Conservation (phyloP, 2,888 invertebrate species). For the Hydropsyche betteni region DNA sequence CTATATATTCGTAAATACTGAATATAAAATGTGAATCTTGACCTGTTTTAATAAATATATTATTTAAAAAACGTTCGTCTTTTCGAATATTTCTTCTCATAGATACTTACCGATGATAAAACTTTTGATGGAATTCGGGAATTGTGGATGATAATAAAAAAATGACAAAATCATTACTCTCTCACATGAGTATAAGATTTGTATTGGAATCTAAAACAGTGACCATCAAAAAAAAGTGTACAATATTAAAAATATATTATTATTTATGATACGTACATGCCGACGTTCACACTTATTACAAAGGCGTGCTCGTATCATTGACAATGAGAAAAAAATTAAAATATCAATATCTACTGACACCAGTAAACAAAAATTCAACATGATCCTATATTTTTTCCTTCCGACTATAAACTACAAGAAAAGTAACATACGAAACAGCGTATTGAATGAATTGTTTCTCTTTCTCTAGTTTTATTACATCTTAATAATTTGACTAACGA, state of each 20-base stretch:
- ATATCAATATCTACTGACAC: too few relatives aligned
- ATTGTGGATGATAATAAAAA: conserved; percentile 1
- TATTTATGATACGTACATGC: conserved; percentile 1
- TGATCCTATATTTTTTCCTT: too few relatives aligned
- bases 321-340: conserved; percentile 9
- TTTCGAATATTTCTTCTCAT: not conserved
- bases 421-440: too few relatives aligned
- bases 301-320: conserved; percentile 1
- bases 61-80: conserved; percentile 6
- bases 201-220: conserved; percentile 47
- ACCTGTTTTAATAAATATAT: not conserved
- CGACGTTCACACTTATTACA: conserved; percentile 37
- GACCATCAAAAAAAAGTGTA: conserved; percentile 27
- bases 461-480: too few relatives aligned
- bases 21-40: too few relatives aligned
- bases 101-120: not conserved
- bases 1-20: too few relatives aligned
- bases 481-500: too few relatives aligned
- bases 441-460: too few relatives aligned
- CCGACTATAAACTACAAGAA: too few relatives aligned
- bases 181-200: conserved; percentile 44
- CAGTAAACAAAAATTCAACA: too few relatives aligned
- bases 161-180: conserved; percentile 16
- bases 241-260: conserved; percentile 35
- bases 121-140: not conserved